Percentiles rank a stretch among this genome's conserved stretches.
These are phyloP conservation scores for Sebastes vulpes DNA, from an alignment of 2,797 vertebrate species.

Conservation along the genomic window DNA sequence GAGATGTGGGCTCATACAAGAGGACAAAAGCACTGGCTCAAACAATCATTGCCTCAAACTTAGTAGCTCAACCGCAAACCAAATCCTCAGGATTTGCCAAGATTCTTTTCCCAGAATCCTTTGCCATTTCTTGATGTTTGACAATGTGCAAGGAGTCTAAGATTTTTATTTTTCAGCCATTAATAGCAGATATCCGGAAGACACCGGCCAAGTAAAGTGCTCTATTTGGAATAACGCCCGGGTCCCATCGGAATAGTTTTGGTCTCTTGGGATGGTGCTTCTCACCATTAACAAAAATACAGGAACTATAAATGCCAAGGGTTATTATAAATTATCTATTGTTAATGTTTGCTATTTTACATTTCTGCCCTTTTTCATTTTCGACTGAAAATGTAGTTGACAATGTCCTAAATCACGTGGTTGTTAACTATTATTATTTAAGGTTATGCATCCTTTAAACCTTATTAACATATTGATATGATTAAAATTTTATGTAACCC, in stretches of 20 bases:
- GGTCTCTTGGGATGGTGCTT: slow-evolving; percentile 61
- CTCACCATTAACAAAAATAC: slow-evolving; percentile 55
- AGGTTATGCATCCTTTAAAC: slow-evolving; percentile 43
- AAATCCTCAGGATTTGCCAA: slow-evolving; percentile 53
- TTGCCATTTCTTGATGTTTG: slow-evolving; percentile 64
- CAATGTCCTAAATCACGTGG: not conserved
- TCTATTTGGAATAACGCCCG: slow-evolving; percentile 60
- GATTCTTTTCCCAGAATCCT: slow-evolving; percentile 70
- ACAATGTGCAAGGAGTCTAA: slow-evolving; percentile 51
- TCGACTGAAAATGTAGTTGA: slow-evolving; percentile 25
- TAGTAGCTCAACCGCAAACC: slow-evolving; percentile 54
- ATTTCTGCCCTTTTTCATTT: not conserved
- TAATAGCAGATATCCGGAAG: slow-evolving; percentile 67
- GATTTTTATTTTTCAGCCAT: slow-evolving; percentile 70
- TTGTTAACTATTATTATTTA: slow-evolving; percentile 56
- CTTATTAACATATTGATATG: slow-evolving; percentile 39
- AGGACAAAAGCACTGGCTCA: slow-evolving; percentile 47
- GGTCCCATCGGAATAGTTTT: slow-evolving; percentile 57
- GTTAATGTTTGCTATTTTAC: slow-evolving; percentile 41
- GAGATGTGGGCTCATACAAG: slow-evolving; percentile 18
- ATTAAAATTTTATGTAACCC: slow-evolving; percentile 58
- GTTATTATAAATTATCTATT: slow-evolving; percentile 36
- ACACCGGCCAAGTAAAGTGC: slow-evolving; percentile 54
- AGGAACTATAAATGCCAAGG: slow-evolving; percentile 29
- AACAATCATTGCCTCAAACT: slow-evolving; percentile 56